Percentiles rank a stretch among this genome's conserved stretches.
phyloP scores from a whole-genome alignment of 2,797 vertebrate species.

The Notolepis coatsorum region DNA sequence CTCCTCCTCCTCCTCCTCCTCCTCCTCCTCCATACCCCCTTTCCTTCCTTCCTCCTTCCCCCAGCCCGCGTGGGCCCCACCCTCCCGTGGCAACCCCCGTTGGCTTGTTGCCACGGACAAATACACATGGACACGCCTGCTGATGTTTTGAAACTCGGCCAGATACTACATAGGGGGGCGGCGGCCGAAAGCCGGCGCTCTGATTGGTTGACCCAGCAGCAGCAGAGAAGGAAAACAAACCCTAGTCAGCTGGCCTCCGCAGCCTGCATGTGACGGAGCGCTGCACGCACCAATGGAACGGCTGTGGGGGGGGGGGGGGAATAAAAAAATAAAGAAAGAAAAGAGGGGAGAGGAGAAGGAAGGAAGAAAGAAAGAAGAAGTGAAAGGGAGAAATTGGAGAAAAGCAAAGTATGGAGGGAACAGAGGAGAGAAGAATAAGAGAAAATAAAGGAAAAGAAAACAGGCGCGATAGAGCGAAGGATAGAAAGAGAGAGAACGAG shows the following conservation, averaged over 20 bases:
- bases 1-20: slow-evolving; percentile 3
- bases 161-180: slow-evolving; percentile 65
- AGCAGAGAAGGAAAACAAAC: slow-evolving; percentile 70
- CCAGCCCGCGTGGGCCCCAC: slow-evolving; percentile 34
- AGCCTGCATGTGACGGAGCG: slow-evolving; percentile 56
- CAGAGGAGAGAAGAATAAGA: background rate
- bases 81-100: slow-evolving; percentile 26
- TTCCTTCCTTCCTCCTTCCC: slow-evolving; percentile 1
- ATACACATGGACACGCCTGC: slow-evolving; percentile 58
- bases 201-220: slow-evolving; percentile 62
- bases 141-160: slow-evolving; percentile 76
- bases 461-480: background rate
- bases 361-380: background rate
- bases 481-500: background rate
- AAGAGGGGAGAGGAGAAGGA: background rate
- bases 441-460: background rate
- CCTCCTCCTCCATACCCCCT: background rate
- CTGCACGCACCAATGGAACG: slow-evolving; percentile 25
- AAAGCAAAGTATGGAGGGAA: background rate
- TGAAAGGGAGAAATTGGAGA: background rate
- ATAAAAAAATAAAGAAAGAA: slow-evolving; percentile 11
- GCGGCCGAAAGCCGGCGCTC: slow-evolving; percentile 51
- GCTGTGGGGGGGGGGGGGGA: background rate
- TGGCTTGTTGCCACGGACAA: slow-evolving; percentile 67
- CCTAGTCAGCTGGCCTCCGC: slow-evolving; percentile 72